Percentiles rank a stretch among this genome's conserved stretches.
These are phyloP conservation scores for Melozone crissalis DNA, from an alignment of 2,113 vertebrate species.

Conservation along the genomic window DNA sequence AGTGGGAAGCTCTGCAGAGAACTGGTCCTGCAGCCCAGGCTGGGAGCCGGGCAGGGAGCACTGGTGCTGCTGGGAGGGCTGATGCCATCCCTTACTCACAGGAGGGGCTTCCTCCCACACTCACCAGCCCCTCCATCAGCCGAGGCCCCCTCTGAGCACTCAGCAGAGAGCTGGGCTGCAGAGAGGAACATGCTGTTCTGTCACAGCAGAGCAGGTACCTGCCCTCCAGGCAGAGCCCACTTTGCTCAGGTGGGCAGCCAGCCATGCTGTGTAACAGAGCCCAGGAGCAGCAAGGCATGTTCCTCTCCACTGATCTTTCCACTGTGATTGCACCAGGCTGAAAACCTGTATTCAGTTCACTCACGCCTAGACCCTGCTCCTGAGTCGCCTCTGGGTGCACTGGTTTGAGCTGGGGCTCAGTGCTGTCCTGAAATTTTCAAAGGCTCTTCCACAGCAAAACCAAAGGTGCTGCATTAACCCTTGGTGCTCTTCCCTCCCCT, in stretches of 20 bases:
- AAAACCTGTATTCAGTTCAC: neutral
- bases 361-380: neutral
- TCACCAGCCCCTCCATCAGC: neutral
- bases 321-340: neutral
- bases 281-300: neutral
- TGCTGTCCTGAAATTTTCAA: neutral
- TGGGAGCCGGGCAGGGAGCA: neutral
- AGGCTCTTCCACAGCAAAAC: neutral
- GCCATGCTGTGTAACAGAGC: neutral
- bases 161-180: accelerated
- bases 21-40: neutral
- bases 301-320: neutral
- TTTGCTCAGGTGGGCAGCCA: accelerated
- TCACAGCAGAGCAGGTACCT: neutral
- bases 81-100: neutral
- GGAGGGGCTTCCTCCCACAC: neutral
- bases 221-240: neutral
- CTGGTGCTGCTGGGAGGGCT: neutral
- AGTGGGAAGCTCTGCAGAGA: neutral
- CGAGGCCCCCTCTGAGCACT: neutral
- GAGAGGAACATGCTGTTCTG: neutral
- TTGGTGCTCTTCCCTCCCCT: neutral
- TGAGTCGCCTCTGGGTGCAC: accelerated
- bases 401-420: neutral
- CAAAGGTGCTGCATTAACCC: neutral